Base-by-base conservation (phyloP, 2,797 vertebrate species). In the Margarornis squamiger region DNA sequence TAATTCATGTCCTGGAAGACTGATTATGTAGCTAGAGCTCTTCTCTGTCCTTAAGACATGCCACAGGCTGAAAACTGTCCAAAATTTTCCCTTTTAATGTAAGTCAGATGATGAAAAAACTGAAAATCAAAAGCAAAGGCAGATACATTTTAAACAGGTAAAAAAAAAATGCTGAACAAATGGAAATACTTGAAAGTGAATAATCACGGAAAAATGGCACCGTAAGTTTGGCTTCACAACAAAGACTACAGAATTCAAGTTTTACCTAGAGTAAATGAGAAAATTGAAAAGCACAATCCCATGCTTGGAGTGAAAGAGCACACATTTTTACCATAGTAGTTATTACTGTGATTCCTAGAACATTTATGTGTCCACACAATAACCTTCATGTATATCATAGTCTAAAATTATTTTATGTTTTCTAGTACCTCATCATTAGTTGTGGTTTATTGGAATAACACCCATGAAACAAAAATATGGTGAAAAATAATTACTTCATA, bases 151-250 rank as follows among this genome's bases (percentile, higher is more conserved):
- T 59, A 32, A 71, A 75, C 20, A 80, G 5, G 18, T 78, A 45
- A 19, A n/a, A 74, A 46, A 73, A 74, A 59, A 63, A 34, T 10
- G 22, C 16, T 61, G 29, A 81, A 74, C 6, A 68, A 88, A 88
- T 55, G 46, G 45, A 73, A 77, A 55, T 43, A 66, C 14, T 71
- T 83, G 27, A 26, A 86, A 52, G 26, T 12, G 7, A 62, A 72
- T 26, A 34, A 78, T n/a, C 55, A 43, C 2, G 72, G 54, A 12
- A 73, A 92, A 90, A 78, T 4, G 4, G 10, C 29, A 59, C 11
- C 0, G 0, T 41, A 91, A 59, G 19, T 71, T 51, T 1, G 1
- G 7, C 0, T 2, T 88, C 61, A 52, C 20, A 67, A 39, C 9
- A 84, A 74, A 65, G 4, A 72, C 10, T 14, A 29, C 4, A 58